phyloP scores from a whole-genome alignment of 2,888 invertebrate genomes.

The Brachycybe producta region DNA sequence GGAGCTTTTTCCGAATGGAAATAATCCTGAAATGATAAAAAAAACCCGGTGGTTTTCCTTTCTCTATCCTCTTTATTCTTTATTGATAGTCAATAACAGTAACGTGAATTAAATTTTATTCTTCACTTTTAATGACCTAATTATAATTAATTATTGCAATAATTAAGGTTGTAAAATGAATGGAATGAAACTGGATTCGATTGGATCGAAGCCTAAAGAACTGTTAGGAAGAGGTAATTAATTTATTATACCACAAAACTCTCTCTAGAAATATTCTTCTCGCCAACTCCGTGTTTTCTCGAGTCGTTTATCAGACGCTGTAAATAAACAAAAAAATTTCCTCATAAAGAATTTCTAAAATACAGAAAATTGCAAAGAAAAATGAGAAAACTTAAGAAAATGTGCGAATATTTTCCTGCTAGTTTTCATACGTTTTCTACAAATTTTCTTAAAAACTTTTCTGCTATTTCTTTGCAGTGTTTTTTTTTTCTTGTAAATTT shows the following conservation, averaged over 20 bases:
- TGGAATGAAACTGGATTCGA: background rate
- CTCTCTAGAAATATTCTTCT: slow-evolving; percentile 1
- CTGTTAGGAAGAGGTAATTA: background rate
- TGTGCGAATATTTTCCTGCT: too few species aligned
- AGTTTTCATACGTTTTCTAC: too few species aligned
- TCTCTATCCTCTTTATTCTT: background rate
- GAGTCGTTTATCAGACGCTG: slow-evolving; percentile 5
- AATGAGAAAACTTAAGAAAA: too few species aligned
- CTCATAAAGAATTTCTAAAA: too few species aligned
- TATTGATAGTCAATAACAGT: background rate
- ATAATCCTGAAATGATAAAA: slow-evolving; percentile 5
- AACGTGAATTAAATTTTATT: background rate
- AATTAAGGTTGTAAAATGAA: too few species aligned
- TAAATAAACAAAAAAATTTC: background rate
- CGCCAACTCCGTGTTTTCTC: background rate
- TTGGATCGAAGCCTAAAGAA: background rate
- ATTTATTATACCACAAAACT: background rate
- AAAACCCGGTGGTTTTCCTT: too few species aligned
- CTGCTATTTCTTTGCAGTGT: too few species aligned
- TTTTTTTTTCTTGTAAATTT: too few species aligned
- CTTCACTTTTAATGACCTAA: too few species aligned
- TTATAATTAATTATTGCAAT: too few species aligned
- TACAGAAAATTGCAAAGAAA: too few species aligned
- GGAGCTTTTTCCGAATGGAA: slow-evolving; percentile 1
- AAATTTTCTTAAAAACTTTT: too few species aligned